Percentiles rank a stretch among this genome's conserved stretches.
phyloP scores from a whole-genome alignment of 2,888 invertebrate species.

The Tiliacea aurago region DNA sequence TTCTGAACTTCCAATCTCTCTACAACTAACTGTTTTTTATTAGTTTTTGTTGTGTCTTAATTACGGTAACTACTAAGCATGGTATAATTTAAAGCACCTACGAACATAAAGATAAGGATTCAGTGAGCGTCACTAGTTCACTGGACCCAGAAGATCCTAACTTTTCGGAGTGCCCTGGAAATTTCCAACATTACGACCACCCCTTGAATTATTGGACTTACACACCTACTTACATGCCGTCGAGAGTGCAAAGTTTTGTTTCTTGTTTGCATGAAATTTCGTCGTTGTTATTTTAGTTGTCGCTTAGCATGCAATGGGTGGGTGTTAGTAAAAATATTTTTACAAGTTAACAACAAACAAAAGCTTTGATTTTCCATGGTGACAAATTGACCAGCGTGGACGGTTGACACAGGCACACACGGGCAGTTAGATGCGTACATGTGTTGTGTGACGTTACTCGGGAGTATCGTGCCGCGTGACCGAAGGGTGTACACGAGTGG shows the following conservation, averaged over 20 bases:
- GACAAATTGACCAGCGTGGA: constrained; percentile 47
- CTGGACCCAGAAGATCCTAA: constrained; percentile 80
- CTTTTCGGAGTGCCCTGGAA: constrained; percentile 81
- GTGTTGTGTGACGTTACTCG: constrained; percentile 53
- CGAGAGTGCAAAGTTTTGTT: constrained; percentile 87
- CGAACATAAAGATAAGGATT: constrained; percentile 72
- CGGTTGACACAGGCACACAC: constrained; percentile 43
- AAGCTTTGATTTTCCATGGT: constrained; percentile 38
- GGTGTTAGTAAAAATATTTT: constrained; percentile 56
- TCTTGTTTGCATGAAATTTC: constrained; percentile 82
- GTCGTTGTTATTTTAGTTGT: constrained; percentile 74
- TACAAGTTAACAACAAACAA: constrained; percentile 40
- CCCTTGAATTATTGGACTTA: constrained; percentile 87
- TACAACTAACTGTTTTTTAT: not conserved
- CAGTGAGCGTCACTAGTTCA: constrained; percentile 76
- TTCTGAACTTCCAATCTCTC: not conserved
- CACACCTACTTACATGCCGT: constrained; percentile 84
- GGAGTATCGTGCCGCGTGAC: constrained; percentile 64
- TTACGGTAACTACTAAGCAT: constrained; percentile 27
- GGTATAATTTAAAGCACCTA: constrained; percentile 51
- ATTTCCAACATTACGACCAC: constrained; percentile 87
- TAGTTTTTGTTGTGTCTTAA: constrained; percentile 1
- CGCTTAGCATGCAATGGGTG: constrained; percentile 59
- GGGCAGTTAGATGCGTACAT: constrained; percentile 53
- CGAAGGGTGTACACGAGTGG: constrained; percentile 73